phyloP scores from a whole-genome alignment of 2,888 invertebrate species.

The Clepsis dumicolana region DNA sequence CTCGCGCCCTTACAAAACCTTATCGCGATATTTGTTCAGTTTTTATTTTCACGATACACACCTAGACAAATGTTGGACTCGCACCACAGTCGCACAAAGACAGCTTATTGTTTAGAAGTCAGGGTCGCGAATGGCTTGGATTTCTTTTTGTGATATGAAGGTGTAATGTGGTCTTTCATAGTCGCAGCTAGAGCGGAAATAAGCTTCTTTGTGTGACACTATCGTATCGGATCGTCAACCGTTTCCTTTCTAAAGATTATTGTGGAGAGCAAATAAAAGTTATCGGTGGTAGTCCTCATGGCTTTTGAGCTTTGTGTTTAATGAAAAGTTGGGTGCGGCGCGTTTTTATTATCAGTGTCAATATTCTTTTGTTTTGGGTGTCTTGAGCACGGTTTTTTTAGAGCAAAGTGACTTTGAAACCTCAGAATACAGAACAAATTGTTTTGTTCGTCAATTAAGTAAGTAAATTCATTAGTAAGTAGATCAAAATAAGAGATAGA shows the following conservation, averaged over 20 bases:
- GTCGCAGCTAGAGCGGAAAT: conserved; percentile 79
- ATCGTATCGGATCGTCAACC: conserved; percentile 80
- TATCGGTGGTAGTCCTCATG: conserved; percentile 59
- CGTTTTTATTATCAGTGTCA: conserved; percentile 28
- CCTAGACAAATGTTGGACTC: conserved; percentile 62
- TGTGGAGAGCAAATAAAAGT: conserved; percentile 82
- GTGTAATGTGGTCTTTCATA: conserved; percentile 67
- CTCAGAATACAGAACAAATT: too few relatives aligned
- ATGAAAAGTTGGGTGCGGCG: conserved; percentile 24
- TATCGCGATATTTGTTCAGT: conserved; percentile 83
- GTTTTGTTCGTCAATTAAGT: too few relatives aligned
- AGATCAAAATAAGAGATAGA: too few relatives aligned
- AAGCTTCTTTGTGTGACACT: conserved; percentile 84
- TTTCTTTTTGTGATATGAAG: conserved; percentile 52
- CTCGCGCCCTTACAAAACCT: conserved; percentile 83
- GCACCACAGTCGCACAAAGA: conserved; percentile 39
- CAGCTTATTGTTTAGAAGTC: conserved; percentile 37
- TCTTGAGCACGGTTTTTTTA: not conserved
- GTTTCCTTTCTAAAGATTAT: conserved; percentile 83
- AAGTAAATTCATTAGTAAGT: too few relatives aligned
- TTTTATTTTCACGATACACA: conserved; percentile 82
- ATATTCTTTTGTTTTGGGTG: conserved; percentile 15
- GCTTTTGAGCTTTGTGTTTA: conserved; percentile 45
- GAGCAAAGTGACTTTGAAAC: not conserved
- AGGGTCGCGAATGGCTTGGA: conserved; percentile 50